These are phyloP conservation scores for Digitonthophagus gazella DNA, from an alignment of 2,888 invertebrate species.

Conservation along the genomic window DNA sequence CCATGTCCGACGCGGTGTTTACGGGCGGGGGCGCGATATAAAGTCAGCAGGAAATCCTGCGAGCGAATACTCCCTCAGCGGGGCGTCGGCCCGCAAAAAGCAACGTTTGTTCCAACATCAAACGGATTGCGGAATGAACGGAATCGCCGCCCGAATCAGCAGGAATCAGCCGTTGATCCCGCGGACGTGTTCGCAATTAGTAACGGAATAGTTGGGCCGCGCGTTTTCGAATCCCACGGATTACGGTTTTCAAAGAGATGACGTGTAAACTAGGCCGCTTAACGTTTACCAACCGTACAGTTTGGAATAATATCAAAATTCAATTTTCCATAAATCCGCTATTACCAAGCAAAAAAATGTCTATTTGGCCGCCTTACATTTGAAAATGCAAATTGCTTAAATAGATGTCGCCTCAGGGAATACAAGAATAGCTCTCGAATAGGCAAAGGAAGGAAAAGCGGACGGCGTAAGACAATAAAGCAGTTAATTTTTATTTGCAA, in stretches of 20 bases:
- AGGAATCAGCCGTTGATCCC: not conserved
- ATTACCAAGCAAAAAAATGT: too few relatives aligned
- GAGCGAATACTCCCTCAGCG: not conserved
- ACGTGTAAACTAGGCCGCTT: not conserved
- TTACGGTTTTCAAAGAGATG: not conserved
- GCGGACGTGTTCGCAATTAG: not conserved
- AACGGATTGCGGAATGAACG: not conserved
- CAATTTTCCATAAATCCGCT: not conserved
- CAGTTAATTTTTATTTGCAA: not conserved
- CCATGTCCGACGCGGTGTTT: slow-evolving; percentile 11
- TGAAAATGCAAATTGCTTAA: not conserved
- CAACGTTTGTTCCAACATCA: not conserved
- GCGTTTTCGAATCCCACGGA: not conserved
- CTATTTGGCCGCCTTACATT: too few relatives aligned
- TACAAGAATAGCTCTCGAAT: not conserved
- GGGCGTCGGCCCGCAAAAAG: not conserved
- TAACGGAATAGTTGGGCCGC: not conserved
- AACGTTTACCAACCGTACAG: not conserved
- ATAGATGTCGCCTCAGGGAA: not conserved
- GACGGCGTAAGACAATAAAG: not conserved
- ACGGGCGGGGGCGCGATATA: not conserved
- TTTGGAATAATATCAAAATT: not conserved
- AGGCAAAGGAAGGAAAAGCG: not conserved
- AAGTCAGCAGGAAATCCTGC: not conserved
- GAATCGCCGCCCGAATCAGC: not conserved